Conservation (phyloP, 2,113 vertebrate genomes). For the Canis aureus region DNA sequence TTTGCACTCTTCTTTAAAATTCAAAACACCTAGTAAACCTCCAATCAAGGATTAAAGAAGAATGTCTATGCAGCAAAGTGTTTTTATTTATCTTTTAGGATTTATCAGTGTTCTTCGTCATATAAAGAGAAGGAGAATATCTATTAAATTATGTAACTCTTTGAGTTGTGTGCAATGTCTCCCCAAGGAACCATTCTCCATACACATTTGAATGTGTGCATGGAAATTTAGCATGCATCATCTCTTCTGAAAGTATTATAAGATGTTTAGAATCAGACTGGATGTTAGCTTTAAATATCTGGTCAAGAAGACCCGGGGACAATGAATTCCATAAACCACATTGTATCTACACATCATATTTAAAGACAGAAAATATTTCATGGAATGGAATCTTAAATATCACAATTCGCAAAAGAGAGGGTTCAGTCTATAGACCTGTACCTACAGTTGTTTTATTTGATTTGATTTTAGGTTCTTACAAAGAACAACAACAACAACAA, state of each 20-base stretch:
- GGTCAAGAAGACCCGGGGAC: background rate
- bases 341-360: background rate
- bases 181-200: background rate
- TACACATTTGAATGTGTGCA: background rate
- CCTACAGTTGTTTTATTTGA: background rate
- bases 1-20: conserved; percentile 46
- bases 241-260: conserved; percentile 39
- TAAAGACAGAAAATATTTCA: background rate
- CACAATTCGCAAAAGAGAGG: background rate
- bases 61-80: background rate
- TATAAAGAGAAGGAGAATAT: background rate
- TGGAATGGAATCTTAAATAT: background rate
- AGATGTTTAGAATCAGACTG: background rate
- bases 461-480: background rate
- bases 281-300: conserved; percentile 9
- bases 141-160: conserved; percentile 24
- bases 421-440: background rate
- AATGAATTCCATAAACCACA: background rate
- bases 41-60: background rate
- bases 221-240: conserved; percentile 22
- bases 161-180: background rate
- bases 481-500: background rate
- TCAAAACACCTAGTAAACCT: conserved; percentile 30
- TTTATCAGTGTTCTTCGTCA: conserved; percentile 8
- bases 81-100: conserved; percentile 55